Conservation (phyloP, 2,113 vertebrate genomes). For the Oryzias woworae region DNA sequence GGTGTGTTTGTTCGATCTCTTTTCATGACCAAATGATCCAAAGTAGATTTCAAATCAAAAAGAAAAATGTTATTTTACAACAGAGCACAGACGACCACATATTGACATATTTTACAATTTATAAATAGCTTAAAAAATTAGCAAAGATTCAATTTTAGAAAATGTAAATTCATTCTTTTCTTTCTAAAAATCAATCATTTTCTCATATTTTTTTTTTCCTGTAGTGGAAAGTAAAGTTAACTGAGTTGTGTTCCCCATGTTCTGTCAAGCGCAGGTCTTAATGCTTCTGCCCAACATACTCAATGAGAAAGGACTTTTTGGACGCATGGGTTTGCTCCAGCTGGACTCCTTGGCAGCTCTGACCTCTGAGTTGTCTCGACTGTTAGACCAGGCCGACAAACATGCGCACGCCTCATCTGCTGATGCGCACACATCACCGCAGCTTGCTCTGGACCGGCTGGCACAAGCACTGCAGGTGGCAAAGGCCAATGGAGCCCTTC, state of each 20-base stretch:
- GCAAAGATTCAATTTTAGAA: no score
- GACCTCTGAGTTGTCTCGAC: conserved; percentile 65
- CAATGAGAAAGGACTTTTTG: conserved; percentile 91
- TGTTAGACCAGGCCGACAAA: conserved; percentile 89
- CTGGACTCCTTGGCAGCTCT: conserved; percentile 87
- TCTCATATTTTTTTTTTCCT: no score
- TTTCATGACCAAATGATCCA: no score
- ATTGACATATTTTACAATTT: no score
- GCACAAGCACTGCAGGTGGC: conserved; percentile 94
- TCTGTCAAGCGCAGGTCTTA: conserved; percentile 81
- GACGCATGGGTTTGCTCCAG: conserved; percentile 88
- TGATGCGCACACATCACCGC: conserved; percentile 76
- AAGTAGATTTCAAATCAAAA: no score
- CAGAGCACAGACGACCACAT: no score
- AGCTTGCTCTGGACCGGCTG: conserved; percentile 90
- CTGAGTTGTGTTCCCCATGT: neutral
- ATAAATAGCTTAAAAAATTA: no score
- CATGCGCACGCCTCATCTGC: conserved; percentile 84
- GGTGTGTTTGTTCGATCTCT: conserved; percentile 69
- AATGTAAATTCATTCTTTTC: no score
- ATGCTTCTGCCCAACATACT: conserved; percentile 87
- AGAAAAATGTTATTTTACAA: no score
- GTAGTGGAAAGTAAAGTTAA: no score
- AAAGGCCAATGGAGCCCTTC: conserved; percentile 90
- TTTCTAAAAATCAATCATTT: no score